Evolutionary conservation across 2,113 vertebrate species (phyloP).

Genomic region (Merops nubicus): DNA sequence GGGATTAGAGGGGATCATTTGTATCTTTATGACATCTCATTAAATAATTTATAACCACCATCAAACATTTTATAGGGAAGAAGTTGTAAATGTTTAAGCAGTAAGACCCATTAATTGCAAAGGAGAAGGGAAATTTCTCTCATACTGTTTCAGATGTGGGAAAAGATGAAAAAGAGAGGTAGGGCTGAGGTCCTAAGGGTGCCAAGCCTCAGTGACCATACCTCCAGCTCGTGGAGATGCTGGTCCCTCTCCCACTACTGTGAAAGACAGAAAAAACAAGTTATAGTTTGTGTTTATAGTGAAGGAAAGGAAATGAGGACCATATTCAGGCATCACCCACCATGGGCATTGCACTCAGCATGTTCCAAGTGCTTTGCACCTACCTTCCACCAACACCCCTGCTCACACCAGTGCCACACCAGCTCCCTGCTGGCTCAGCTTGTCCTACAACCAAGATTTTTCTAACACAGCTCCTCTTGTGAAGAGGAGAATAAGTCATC

Average conservation of each 20-base stretch:
- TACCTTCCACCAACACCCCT: no score
- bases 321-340: not conserved
- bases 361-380: no score
- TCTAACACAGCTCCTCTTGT: not conserved
- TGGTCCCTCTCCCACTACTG: no score
- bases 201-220: not conserved
- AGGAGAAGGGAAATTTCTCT: not conserved
- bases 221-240: not conserved
- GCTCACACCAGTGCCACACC: not conserved
- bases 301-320: not conserved
- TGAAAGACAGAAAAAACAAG: not conserved
- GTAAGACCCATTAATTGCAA: not conserved
- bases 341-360: no score
- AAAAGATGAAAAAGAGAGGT: not conserved
- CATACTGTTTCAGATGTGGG: not conserved
- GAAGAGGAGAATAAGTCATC: not conserved
- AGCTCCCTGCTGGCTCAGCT: not conserved
- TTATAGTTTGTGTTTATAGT: not conserved
- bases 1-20: constrained; percentile 25
- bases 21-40: constrained; percentile 25
- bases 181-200: not conserved
- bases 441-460: not conserved
- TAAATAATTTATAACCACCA: constrained; percentile 6
- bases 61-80: not conserved
- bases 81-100: not conserved